These are phyloP conservation scores for Caligus rogercresseyi DNA, from an alignment of 1,140 invertebrate species.

Conservation along the genomic window DNA sequence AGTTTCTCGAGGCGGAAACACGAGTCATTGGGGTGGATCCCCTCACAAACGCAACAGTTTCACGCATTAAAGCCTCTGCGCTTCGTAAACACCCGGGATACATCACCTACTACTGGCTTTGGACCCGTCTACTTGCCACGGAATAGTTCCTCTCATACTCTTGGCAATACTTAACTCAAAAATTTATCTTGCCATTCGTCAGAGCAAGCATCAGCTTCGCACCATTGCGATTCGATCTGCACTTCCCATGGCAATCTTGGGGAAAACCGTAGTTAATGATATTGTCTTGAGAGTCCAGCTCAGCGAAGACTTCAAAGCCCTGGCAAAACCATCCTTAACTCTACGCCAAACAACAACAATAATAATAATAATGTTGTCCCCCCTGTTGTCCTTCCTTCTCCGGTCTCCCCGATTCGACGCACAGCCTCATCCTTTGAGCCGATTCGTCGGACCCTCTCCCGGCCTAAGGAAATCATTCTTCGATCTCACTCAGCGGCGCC, in stretches of 20 bases:
- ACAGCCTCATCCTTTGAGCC: background rate
- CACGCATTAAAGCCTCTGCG: background rate
- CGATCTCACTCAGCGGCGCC: slow-evolving; percentile 9
- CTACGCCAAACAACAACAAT: background rate
- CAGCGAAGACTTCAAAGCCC: background rate
- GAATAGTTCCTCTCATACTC: slow-evolving; percentile 5
- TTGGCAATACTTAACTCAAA: slow-evolving; percentile 15
- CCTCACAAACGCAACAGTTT: background rate
- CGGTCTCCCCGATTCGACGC: background rate
- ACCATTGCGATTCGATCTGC: slow-evolving; percentile 11
- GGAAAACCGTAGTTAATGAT: slow-evolving; percentile 4
- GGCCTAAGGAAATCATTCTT: background rate
- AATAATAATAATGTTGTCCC: background rate
- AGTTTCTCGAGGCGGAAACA: slow-evolving; percentile 18
- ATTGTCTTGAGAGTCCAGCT: background rate
- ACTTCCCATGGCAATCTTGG: slow-evolving; percentile 12
- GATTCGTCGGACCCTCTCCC: background rate
- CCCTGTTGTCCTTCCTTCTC: background rate
- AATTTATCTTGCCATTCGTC: slow-evolving; percentile 13
- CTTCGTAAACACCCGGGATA: slow-evolving; percentile 3
- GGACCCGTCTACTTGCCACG: slow-evolving; percentile 11
- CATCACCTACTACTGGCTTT: slow-evolving; percentile 14
- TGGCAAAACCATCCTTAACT: background rate
- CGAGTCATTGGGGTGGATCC: background rate
- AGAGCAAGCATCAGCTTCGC: slow-evolving; percentile 9